Percentiles rank a stretch among this genome's conserved stretches.
These are phyloP conservation scores for Orius insidiosus DNA, from an alignment of 1,140 invertebrate genomes.

Conservation along the genomic window DNA sequence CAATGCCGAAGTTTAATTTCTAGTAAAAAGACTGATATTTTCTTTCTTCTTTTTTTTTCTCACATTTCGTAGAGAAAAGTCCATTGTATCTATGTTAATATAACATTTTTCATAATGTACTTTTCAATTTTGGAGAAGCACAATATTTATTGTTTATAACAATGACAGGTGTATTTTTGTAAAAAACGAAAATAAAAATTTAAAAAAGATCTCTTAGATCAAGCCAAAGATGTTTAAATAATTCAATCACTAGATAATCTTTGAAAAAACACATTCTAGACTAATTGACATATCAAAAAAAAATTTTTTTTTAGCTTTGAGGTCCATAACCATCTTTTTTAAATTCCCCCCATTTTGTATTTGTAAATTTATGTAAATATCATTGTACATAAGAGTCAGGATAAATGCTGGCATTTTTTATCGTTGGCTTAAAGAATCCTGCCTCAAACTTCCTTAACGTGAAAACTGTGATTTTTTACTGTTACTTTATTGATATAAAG, in stretches of 20 bases:
- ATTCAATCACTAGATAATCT: neutral
- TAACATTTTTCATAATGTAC: neutral
- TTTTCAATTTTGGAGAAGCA: conserved; percentile 2
- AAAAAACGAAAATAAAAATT: conserved; percentile 11
- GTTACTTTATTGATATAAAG: conserved; percentile 15
- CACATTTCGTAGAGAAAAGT: neutral
- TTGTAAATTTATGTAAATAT: neutral
- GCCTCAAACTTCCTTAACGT: conserved; percentile 17
- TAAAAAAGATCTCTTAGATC: conserved; percentile 15
- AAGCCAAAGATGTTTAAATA: conserved; percentile 15
- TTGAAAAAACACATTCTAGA: conserved; percentile 9
- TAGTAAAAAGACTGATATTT: neutral
- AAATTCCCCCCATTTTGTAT: neutral
- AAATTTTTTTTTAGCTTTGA: neutral
- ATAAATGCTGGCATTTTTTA: conserved; percentile 2
- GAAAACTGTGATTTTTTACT: conserved; percentile 20
- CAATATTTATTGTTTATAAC: conserved; percentile 4
- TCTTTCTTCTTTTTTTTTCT: neutral
- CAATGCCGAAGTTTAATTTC: neutral
- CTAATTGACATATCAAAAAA: conserved; percentile 9
- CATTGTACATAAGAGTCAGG: neutral
- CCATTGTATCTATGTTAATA: neutral
- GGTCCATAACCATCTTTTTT: too few relatives aligned
- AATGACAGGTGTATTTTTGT: conserved; percentile 14
- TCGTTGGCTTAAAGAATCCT: conserved; percentile 2